These are phyloP conservation scores for Parazoanthus darwini DNA, from an alignment of 92 coral and sea anemone genomes.

Conservation along the genomic window DNA sequence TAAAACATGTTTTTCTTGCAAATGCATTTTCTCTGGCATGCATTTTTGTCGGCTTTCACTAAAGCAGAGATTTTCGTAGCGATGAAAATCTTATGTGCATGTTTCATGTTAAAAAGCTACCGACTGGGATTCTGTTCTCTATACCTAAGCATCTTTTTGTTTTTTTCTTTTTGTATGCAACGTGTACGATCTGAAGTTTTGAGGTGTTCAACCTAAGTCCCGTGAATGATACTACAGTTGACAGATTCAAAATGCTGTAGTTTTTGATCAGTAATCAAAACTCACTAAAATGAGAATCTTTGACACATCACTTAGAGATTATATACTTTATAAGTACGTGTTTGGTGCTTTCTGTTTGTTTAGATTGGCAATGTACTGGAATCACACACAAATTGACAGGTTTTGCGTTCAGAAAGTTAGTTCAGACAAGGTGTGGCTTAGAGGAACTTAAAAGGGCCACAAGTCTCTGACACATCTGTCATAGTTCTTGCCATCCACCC, in stretches of 20 bases:
- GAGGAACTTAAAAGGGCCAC: conserved; percentile 32
- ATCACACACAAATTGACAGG: not conserved
- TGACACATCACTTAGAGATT: not conserved
- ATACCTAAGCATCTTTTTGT: too few species aligned
- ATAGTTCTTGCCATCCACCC: conserved; percentile 49
- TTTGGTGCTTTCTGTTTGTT: not conserved
- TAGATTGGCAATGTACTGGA: not conserved
- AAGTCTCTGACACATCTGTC: conserved; percentile 45
- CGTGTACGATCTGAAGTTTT: not conserved
- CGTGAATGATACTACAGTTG: not conserved
- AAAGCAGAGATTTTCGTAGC: not conserved
- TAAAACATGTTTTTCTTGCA: not conserved
- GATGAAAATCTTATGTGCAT: not conserved
- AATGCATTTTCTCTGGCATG: not conserved
- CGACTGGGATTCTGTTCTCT: too few species aligned
- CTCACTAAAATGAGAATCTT: not conserved
- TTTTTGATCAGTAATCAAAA: not conserved
- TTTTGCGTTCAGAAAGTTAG: not conserved
- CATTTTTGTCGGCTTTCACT: not conserved
- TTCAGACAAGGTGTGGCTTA: not conserved
- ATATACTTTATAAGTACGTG: not conserved
- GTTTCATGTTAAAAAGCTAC: too few species aligned
- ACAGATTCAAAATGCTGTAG: not conserved
- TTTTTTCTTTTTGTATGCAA: not conserved
- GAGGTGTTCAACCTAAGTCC: not conserved